Conservation (phyloP, 2,888 invertebrate species). For the Euspilapteryx auroguttella region DNA sequence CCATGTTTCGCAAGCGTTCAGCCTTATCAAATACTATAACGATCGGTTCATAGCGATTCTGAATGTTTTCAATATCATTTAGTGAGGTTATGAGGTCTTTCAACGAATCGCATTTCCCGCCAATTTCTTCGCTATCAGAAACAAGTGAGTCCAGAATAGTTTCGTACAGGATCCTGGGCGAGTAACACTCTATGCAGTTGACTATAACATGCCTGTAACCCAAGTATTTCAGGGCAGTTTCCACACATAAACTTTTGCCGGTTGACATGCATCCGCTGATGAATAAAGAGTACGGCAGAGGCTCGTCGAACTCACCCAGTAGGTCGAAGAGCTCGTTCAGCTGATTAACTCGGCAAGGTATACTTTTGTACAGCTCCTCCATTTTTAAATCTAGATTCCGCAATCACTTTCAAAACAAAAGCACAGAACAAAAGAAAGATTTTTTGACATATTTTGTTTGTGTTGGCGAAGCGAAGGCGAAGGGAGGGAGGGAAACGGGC, state of each 20-base stretch:
- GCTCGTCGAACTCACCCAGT: conserved; percentile 60
- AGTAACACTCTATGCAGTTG: conserved; percentile 83
- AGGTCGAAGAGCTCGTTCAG: conserved; percentile 47
- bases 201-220: conserved; percentile 65
- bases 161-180: conserved; percentile 75
- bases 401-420: too few species aligned
- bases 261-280: conserved; percentile 82
- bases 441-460: too few species aligned
- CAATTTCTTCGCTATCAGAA: conserved; percentile 27
- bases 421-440: too few species aligned
- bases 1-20: conserved; percentile 76
- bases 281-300: conserved; percentile 71
- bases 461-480: too few species aligned
- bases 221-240: conserved; percentile 58
- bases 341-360: conserved; percentile 53
- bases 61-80: conserved; percentile 20
- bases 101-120: conserved; percentile 66
- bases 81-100: conserved; percentile 65
- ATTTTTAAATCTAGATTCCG: too few species aligned
- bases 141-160: conserved; percentile 66
- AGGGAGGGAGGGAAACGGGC: too few species aligned
- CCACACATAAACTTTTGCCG: conserved; percentile 77
- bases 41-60: conserved; percentile 36
- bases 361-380: conserved; percentile 45
- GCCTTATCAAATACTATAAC: conserved; percentile 80